Conservation (phyloP, 2,888 invertebrate genomes). For the Slavum lentiscoides region DNA sequence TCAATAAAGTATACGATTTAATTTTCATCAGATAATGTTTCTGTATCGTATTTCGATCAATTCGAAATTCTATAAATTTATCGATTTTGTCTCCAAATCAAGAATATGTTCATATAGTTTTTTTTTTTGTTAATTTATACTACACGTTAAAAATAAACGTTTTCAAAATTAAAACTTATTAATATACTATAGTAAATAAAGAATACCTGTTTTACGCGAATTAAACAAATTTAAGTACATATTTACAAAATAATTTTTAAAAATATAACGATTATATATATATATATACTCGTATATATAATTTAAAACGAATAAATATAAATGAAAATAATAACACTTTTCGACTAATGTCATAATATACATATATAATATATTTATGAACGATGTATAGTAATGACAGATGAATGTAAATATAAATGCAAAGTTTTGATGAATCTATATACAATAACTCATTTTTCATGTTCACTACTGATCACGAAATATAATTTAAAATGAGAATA, state of each 20-base stretch:
- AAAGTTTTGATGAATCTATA: conserved; percentile 11
- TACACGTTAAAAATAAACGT: too few species aligned
- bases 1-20: too few species aligned
- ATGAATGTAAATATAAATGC: neutral
- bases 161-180: too few species aligned
- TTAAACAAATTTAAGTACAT: too few species aligned
- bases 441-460: neutral
- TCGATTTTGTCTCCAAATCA: too few species aligned
- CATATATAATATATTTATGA: neutral
- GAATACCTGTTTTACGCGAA: too few species aligned
- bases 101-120: too few species aligned
- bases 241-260: neutral
- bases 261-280: neutral
- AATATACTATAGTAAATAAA: neutral
- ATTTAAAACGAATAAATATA: too few species aligned
- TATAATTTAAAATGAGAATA: neutral
- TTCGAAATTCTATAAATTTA: too few species aligned
- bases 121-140: too few species aligned
- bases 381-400: conserved; percentile 10
- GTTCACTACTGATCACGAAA: neutral
- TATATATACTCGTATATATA: neutral
- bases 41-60: too few species aligned
- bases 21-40: too few species aligned
- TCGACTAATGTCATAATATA: neutral
- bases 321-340: neutral